These are phyloP conservation scores for Drosophila repletoides DNA, from an alignment of 1,140 invertebrate species.

Conservation along the genomic window DNA sequence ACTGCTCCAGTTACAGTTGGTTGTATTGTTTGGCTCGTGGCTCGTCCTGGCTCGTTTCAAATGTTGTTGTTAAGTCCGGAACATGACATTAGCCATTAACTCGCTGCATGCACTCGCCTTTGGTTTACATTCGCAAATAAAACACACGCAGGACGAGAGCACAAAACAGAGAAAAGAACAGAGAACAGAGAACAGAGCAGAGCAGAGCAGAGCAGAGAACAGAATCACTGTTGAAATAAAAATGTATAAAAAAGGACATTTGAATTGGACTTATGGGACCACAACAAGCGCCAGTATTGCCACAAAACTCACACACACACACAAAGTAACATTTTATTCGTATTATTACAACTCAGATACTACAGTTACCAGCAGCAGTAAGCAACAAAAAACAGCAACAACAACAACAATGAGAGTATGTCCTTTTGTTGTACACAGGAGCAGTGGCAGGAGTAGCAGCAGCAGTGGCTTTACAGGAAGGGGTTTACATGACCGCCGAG, in stretches of 20 bases:
- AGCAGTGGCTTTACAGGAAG: constrained; percentile 46
- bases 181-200: not conserved
- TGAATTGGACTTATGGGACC: constrained; percentile 81
- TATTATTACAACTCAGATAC: constrained; percentile 60
- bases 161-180: constrained; percentile 15
- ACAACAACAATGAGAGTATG: constrained; percentile 38
- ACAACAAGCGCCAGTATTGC: constrained; percentile 52
- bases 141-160: constrained; percentile 58
- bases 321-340: constrained; percentile 71
- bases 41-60: constrained; percentile 55
- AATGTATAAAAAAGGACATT: constrained; percentile 81
- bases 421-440: constrained; percentile 27
- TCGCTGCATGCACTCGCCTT: constrained; percentile 76
- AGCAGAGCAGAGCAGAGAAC: constrained; percentile 44
- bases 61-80: constrained; percentile 80
- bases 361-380: constrained; percentile 36
- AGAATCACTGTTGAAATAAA: constrained; percentile 80
- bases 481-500: constrained; percentile 33
- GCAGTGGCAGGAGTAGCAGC: no score
- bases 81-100: constrained; percentile 81
- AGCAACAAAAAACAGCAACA: constrained; percentile 1
- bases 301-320: constrained; percentile 17
- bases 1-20: constrained; percentile 45
- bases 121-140: constrained; percentile 79
- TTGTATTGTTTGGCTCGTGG: constrained; percentile 49